These are phyloP conservation scores for Tragopan temminckii DNA, from an alignment of 2,797 vertebrate species.

Conservation along the genomic window DNA sequence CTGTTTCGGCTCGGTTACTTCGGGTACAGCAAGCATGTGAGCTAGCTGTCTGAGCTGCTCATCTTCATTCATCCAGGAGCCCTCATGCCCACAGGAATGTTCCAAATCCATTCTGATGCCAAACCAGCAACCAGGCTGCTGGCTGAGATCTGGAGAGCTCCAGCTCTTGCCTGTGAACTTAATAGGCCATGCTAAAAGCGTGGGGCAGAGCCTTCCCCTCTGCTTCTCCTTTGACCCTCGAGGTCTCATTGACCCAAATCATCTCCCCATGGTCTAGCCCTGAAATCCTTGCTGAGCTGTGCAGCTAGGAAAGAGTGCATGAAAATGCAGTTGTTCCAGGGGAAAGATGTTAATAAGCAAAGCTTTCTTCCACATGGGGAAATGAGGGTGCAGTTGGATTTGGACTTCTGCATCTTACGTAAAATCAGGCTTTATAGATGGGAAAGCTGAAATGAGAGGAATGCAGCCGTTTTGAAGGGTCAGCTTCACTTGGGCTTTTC, in stretches of 20 bases:
- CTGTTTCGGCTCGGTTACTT: background rate
- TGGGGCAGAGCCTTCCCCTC: background rate
- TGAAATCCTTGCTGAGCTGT: background rate
- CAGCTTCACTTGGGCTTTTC: background rate
- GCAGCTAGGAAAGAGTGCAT: background rate
- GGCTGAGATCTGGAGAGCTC: background rate
- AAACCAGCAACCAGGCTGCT: background rate
- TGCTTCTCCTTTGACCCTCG: background rate
- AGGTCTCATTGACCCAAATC: background rate
- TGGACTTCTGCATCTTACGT: background rate
- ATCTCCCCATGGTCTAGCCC: background rate
- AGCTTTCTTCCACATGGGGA: background rate
- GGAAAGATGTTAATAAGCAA: background rate
- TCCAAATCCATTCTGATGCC: background rate
- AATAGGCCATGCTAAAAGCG: background rate
- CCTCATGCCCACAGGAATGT: rapidly evolving
- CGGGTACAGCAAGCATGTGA: background rate
- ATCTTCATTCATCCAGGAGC: background rate
- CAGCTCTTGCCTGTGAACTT: background rate
- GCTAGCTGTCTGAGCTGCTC: background rate
- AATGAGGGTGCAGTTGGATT: too few species aligned
- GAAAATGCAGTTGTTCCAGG: background rate
- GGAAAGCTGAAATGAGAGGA: rapidly evolving
- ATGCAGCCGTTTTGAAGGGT: rapidly evolving
- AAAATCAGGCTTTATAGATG: background rate